These are phyloP conservation scores for Onychomys torridus DNA, from an alignment of 2,797 vertebrate genomes.

Conservation along the genomic window DNA sequence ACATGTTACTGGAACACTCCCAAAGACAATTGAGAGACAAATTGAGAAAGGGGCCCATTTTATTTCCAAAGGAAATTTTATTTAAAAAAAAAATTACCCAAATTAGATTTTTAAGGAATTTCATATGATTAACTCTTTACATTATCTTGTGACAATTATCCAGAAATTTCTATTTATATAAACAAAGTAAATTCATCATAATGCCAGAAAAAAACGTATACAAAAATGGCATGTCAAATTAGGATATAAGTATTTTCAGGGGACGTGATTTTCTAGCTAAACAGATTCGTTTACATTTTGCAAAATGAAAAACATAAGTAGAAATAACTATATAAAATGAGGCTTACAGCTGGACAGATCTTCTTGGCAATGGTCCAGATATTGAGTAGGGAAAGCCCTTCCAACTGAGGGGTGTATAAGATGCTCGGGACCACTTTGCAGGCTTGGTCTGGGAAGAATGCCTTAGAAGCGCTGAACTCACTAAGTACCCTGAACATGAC, in stretches of 20 bases:
- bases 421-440: conserved; percentile 20
- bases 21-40: conserved; percentile 24
- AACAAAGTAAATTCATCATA: conserved; percentile 87
- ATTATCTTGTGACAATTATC: conserved; percentile 85
- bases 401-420: conserved; percentile 65
- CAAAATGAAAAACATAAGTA: conserved; percentile 84
- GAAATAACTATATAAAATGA: conserved; percentile 85
- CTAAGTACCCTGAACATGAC: background rate
- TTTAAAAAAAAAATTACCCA: conserved; percentile 57
- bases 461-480: background rate
- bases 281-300: conserved; percentile 86
- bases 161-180: conserved; percentile 87
- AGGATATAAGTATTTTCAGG: conserved; percentile 86
- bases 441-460: background rate
- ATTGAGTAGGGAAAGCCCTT: conserved; percentile 67
- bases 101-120: conserved; percentile 75
- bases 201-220: conserved; percentile 85
- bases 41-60: conserved; percentile 50
- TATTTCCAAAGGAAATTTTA: conserved; percentile 66
- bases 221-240: conserved; percentile 87
- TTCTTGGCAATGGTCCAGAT: conserved; percentile 78
- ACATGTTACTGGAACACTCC: background rate
- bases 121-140: conserved; percentile 81
- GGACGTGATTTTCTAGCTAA: conserved; percentile 83
- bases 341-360: conserved; percentile 84